Conservation (phyloP, 2,888 invertebrate genomes). For the Hydraecia micacea region DNA sequence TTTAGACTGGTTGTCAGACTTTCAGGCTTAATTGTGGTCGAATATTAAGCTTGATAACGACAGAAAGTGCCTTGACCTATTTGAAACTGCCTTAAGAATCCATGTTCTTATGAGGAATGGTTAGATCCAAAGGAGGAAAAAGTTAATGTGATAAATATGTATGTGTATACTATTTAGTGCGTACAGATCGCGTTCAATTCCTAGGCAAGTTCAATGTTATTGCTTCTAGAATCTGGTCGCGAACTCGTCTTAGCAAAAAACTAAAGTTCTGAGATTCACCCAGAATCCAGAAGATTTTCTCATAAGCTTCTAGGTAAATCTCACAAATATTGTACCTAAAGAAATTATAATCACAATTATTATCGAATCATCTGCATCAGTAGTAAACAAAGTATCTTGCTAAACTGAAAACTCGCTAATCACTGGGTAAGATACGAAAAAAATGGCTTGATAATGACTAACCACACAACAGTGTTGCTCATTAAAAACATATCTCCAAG, state of each 20-base stretch:
- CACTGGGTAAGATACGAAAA: background rate
- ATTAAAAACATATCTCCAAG: conserved; percentile 14
- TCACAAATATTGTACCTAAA: background rate
- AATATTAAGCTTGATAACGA: background rate
- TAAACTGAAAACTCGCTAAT: background rate
- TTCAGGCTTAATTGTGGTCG: background rate
- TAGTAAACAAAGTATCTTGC: background rate
- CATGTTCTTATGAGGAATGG: background rate
- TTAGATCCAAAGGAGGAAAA: background rate
- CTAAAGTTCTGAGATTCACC: background rate
- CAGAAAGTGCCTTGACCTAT: background rate
- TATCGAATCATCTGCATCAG: background rate
- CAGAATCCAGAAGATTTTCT: background rate
- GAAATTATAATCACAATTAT: background rate
- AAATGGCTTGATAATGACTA: background rate
- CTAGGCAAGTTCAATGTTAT: background rate
- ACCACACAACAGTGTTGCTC: background rate
- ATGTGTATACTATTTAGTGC: too few species aligned
- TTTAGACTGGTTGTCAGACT: too few species aligned
- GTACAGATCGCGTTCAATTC: too few species aligned
- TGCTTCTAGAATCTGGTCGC: background rate
- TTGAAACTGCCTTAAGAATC: background rate
- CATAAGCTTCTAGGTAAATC: background rate
- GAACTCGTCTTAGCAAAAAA: background rate
- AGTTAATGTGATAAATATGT: background rate